These are phyloP conservation scores for Drosophila bunnanda DNA, from an alignment of 2,888 invertebrate genomes.

Conservation along the genomic window DNA sequence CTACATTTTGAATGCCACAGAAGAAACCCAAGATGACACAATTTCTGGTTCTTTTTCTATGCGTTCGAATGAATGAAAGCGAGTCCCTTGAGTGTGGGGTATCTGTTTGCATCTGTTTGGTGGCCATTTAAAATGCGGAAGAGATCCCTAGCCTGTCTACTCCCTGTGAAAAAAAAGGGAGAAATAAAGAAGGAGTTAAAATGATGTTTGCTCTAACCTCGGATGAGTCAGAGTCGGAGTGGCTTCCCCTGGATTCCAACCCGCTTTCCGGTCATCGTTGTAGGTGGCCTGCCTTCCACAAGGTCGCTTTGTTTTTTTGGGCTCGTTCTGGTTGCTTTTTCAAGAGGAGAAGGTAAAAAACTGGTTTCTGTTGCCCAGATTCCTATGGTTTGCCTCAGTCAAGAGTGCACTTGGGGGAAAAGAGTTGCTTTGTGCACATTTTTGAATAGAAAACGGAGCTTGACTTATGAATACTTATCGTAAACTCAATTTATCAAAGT, in stretches of 20 bases:
- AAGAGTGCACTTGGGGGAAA: slow-evolving; percentile 18
- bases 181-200: background rate
- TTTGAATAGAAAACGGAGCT: too few relatives aligned
- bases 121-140: slow-evolving; percentile 30
- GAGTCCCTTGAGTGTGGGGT: slow-evolving; percentile 22
- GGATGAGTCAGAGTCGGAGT: slow-evolving; percentile 16
- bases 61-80: slow-evolving; percentile 26
- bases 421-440: background rate
- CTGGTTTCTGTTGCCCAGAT: slow-evolving; percentile 24
- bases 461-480: background rate
- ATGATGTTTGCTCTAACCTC: slow-evolving; percentile 17
- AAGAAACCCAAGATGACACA: slow-evolving; percentile 59
- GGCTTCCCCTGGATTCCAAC: background rate
- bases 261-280: slow-evolving; percentile 23
- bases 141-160: slow-evolving; percentile 17
- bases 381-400: background rate
- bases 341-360: slow-evolving; percentile 18
- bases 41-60: slow-evolving; percentile 39
- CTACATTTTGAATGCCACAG: slow-evolving; percentile 16
- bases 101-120: slow-evolving; percentile 55
- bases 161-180: background rate
- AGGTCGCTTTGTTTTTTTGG: slow-evolving; percentile 58
- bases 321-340: slow-evolving; percentile 11
- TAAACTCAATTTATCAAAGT: background rate
- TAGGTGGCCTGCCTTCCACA: slow-evolving; percentile 55